Evolutionary conservation across 2,797 vertebrate species (phyloP).

Genomic region (Megaceryle alcyon): DNA sequence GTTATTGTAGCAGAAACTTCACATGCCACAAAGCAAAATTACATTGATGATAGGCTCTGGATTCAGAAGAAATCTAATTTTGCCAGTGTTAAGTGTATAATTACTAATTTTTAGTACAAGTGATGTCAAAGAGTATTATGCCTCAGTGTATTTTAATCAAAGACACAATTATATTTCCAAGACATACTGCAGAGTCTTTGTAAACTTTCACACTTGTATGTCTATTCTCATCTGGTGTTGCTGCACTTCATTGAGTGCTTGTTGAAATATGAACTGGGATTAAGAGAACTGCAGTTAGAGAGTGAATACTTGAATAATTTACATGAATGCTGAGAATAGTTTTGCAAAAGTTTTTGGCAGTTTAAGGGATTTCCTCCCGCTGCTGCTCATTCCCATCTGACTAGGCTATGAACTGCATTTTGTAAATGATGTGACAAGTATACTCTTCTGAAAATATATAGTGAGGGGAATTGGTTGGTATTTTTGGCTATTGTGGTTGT

Average conservation of each 20-base stretch:
- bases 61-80: background rate
- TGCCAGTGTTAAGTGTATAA: background rate
- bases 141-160: background rate
- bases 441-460: background rate
- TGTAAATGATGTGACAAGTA: background rate
- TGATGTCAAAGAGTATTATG: background rate
- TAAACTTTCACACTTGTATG: background rate
- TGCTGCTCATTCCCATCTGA: background rate
- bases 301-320: background rate
- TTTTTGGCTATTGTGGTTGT: background rate
- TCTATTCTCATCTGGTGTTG: background rate
- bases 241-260: background rate
- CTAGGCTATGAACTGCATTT: background rate
- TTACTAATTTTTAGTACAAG: background rate
- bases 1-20: background rate
- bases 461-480: fast-evolving
- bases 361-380: slow-evolving; percentile 39
- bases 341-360: slow-evolving; percentile 38
- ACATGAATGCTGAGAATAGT: background rate
- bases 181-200: background rate
- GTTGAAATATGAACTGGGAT: slow-evolving; percentile 30
- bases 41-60: background rate
- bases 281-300: background rate
- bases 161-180: background rate
- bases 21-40: background rate